These are phyloP conservation scores for Rattus norvegicus DNA, from an alignment of 2,113 vertebrate genomes.

Conservation along the genomic window GRCr8 NC_086028.1:63667501-63668000, in stretches of 20 bases:
- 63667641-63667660: background rate
- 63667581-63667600: background rate
- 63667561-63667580: background rate
- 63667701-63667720: background rate
- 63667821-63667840: no score
- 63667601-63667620: no score
- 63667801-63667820: no score
- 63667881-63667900: background rate
- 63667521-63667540: background rate
- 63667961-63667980: background rate
- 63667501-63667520: background rate
- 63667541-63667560: background rate
- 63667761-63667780: no score
- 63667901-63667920: background rate
- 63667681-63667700: background rate
- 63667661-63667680: background rate
- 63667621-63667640: background rate
- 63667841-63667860: no score
- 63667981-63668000: background rate
- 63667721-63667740: slow-evolving; percentile 2
- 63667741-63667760: background rate
- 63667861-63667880: background rate
- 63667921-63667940: no score
- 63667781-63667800: no score
- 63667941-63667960: background rate